Evolutionary conservation across 2,797 vertebrate species (phyloP), one percentile per base, ranked within the genome.

Genomic region (Microctenopoma steveboyesi): DNA sequence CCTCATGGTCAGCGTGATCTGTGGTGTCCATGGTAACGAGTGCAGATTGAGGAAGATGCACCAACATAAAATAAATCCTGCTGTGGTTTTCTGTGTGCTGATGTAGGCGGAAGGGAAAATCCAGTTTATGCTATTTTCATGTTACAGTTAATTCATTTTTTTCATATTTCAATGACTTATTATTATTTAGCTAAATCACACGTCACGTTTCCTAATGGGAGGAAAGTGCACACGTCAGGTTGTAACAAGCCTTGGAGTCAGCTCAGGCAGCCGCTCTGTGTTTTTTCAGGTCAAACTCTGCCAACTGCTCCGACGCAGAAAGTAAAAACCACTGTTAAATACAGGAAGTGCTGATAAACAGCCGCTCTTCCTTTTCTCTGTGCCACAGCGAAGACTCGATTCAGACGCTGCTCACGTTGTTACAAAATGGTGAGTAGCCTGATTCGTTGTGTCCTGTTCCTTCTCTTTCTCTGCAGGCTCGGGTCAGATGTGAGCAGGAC

Each of bases 261-360:
- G 37, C 37, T 15, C 40, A 14, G 40, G 40, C 4, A 42, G 2
- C 40, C 14, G 46, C 16, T 64, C 10, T 42, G 1, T 28, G 12
- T 30, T 22, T 9, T 28, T 27, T 52, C 16, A 48, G 59, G 0
- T 4, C 46, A 22, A 50, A 42, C 7, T 6, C 22, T 56, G 30
- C 37, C 52, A 39, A 60, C 30, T 30, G 56, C 66, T 82, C 30
- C 42, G 27, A 65, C 53, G 37, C 52, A 74, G 15, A 78, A 56
- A 67, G 33, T 46, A 69, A 27, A 35, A 75, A 53, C 42, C 45
- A 63, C 25, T 47, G 62, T 64, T 67, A 58, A 70, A 88, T 79
- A 70, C 68, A 88, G 86, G 86, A 88, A 88, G 78, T 81, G 66
- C 35, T 59, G 64, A 62, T 64, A 69, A 56, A n/a, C 51, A 56